Conservation (phyloP, 2,888 invertebrate genomes). For the Pycnomerus fuliginosus region DNA sequence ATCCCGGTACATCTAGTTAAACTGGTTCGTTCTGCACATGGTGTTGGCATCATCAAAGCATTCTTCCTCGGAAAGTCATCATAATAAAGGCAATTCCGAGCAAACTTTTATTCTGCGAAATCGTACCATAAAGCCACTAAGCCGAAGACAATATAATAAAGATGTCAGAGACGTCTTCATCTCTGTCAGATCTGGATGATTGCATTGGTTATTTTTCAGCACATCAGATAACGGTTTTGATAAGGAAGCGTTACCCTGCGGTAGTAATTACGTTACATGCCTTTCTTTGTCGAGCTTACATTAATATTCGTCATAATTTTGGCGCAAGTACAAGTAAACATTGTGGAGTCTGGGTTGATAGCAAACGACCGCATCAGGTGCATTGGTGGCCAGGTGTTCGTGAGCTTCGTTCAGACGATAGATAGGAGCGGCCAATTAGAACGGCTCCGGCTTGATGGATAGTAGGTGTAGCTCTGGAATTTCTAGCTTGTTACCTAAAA, state of each 20-base stretch:
- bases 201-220: slow-evolving; percentile 14
- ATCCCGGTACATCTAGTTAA: no score
- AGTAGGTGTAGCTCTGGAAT: slow-evolving; percentile 30
- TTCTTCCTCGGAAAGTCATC: background rate
- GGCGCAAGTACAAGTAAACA: slow-evolving; percentile 34
- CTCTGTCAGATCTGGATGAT: slow-evolving; percentile 21
- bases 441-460: slow-evolving; percentile 28
- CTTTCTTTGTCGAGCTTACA: slow-evolving; percentile 8
- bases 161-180: slow-evolving; percentile 29
- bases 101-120: slow-evolving; percentile 21
- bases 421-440: slow-evolving; percentile 33
- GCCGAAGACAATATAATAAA: slow-evolving; percentile 25
- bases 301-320: slow-evolving; percentile 36
- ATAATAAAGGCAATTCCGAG: background rate
- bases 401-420: slow-evolving; percentile 19
- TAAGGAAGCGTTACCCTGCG: slow-evolving; percentile 11
- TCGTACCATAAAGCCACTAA: slow-evolving; percentile 24
- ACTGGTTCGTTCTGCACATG: no score
- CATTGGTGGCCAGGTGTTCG: slow-evolving; percentile 30
- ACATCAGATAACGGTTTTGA: slow-evolving; percentile 5
- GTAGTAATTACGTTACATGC: slow-evolving; percentile 14
- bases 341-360: slow-evolving; percentile 21
- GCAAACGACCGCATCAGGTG: slow-evolving; percentile 31
- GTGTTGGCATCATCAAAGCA: no score
- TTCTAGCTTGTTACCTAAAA: slow-evolving; percentile 32